These are phyloP conservation scores for Molossus molossus DNA, from an alignment of 2,797 vertebrate species.

Conservation along the genomic window DNA sequence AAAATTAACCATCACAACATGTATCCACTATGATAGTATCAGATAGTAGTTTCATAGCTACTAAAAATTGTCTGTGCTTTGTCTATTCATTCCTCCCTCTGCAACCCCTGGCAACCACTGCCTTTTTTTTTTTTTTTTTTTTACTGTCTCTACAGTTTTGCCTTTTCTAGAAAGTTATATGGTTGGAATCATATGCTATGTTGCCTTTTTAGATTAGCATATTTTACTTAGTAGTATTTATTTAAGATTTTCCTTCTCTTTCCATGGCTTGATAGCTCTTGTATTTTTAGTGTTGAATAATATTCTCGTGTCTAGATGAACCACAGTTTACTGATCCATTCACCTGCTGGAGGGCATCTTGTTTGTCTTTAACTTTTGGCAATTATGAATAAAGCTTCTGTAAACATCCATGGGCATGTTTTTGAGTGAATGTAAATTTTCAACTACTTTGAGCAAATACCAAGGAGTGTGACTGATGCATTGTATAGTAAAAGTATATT, in stretches of 20 bases:
- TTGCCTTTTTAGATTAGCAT: background rate
- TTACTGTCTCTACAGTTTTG: background rate
- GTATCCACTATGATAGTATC: background rate
- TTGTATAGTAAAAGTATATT: background rate
- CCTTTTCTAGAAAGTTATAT: background rate
- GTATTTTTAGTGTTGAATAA: background rate
- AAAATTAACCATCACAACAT: background rate
- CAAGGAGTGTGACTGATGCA: background rate
- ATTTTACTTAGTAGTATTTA: background rate
- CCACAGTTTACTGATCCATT: background rate
- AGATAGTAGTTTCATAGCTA: background rate
- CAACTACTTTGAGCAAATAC: background rate
- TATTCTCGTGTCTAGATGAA: background rate
- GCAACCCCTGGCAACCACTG: background rate
- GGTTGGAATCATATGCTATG: background rate
- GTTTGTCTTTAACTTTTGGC: background rate
- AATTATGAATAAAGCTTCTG: background rate
- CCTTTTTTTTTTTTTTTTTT: background rate
- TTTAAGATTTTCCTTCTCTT: background rate
- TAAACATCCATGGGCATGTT: background rate
- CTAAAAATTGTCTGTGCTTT: background rate
- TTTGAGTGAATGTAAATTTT: background rate
- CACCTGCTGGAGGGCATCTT: background rate
- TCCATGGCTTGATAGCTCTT: background rate
- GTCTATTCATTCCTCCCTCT: background rate